Evolutionary conservation across 2,113 vertebrate species (phyloP), one percentile per base, ranked within the genome.

Genomic region (Eubucco bourcierii): DNA sequence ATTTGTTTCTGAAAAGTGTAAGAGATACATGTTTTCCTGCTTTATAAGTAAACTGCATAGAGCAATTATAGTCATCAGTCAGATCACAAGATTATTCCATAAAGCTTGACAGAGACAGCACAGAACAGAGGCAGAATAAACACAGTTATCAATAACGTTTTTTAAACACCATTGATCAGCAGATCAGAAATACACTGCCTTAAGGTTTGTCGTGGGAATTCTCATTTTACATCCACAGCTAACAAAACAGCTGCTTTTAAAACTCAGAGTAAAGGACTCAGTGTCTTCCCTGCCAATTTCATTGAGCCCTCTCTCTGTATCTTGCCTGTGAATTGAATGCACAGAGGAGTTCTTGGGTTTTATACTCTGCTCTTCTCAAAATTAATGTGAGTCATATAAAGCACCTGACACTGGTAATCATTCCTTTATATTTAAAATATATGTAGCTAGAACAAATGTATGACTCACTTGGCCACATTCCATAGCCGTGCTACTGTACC

Each of bases 401-500:
- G 46, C 67, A 89, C 33, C 75, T 50, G 53, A 93, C 85, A 90
- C 18, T 10, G 5, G 70, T 67, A 75, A 78, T 55, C 61, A 72
- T 76, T 86, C 87, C 85, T 74, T 92, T 90, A 91, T 87, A 55
- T 95, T 94, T 95, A 96, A 95, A 77, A 95, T 84, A 91, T 70
- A 33, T 64, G 56, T 60, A 92, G 81, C 78, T 37, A 88, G 87
- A 88, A 83, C 88, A 81, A 68, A 94, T 10, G 44, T 60, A 79
- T 47, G 85, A 95, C 74, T 79, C 27, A 67, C 79, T 95, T 92
- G 90, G 89, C 81, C 20, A 20, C 3, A 5, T 14, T 61, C 50
- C 27, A 82, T 1, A 2, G 31, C 47, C 66, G 15, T 71, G 73
- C 52, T 79, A 33, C 61, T 50, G 33, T 27, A 63, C 68, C 52